Base-by-base conservation (phyloP, 2,888 invertebrate species). In the Clepsis dumicolana region DNA sequence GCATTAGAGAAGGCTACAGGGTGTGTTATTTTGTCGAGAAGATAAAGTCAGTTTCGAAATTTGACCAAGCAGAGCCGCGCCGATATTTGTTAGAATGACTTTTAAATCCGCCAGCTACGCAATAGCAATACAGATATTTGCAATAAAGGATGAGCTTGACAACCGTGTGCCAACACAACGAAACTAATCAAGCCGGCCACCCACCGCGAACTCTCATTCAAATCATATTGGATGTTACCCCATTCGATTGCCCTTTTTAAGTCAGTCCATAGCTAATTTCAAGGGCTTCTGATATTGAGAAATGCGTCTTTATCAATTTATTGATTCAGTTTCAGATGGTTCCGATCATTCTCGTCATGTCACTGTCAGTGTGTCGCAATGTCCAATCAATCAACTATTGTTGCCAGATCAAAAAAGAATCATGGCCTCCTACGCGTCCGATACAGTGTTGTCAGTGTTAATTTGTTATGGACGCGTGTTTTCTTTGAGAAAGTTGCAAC, bases 401-500 rank as follows among this genome's bases (percentile, higher is more conserved):
- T 68, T 68, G 68, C 24, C 59, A 64, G 50, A 12, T 4, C 21
- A 35, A 63, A 59, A 57, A 59, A 64, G 52, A 27, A 41, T 41
- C 59, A 35, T 53, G 63, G 53, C 63, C 48, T 44, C 63, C 67
- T 32, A 64, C 44, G 25, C 32, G 50, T 50, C 21, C 18, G 44
- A 48, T n/a, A 56, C 21, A 63, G 65, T 50, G 57, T 50, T 63
- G 64, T 50, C 21, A 63, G 65, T 50, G 57, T 50, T 63, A 68
- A 68, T 68, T 68, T 68, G 68, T 59, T 64, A 64, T 41, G 62
- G 65, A 35, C 35, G 44, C 63, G 12, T 27, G 48, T 61, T 61
- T 63, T 67, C 54, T 65, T 65, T 68, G 57, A 64, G 68, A 68
- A 68, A 68, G 68, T 68, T 68, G 44, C 68, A 57, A 68, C 63